Base-by-base conservation (phyloP, 1,140 invertebrate species). In the Zaprionus camerounensis region DNA sequence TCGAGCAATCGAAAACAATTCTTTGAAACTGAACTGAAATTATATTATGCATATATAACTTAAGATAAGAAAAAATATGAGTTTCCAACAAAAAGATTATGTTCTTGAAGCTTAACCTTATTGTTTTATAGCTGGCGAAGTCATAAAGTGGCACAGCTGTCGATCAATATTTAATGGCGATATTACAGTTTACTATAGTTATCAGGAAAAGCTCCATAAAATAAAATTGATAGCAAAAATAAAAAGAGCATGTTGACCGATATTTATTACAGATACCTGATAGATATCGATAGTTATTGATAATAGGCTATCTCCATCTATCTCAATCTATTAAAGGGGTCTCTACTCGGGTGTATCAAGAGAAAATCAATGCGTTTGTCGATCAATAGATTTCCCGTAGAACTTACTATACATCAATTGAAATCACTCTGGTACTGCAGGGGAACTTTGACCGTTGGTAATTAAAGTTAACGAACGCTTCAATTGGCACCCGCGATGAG, bases 391-490 rank as follows among this genome's bases (percentile, higher is more conserved):
- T 46, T 69, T 69, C 36, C 31, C 11, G 17, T 59, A 71, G 9
- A 58, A 61, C 63, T 28, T 70, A 46, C 41, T 46, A 46, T 46
- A 70, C 55, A 83, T 69, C 66, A 56, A 70, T 46, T 65, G 51
- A 17, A 26, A 38, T n/a, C 65, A 79, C 4, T 5, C 38, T 44
- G 38, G 5, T 44, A 15, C 38, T 44, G 15, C n/a, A 15, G 2
- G n/a, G n/a, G 41, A 80, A 75, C 85, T 90, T 90, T 90, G 72
- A 85, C 79, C 67, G 12, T 24, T 22, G 41, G 22, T 71, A 85
- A 90, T 90, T 90, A 63, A 90, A 81, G 57, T 90, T 90, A 90
- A 90, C 76, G 76, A 90, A 85, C 65, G 72, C 59, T 62, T 82
- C 78, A 90, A 90, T 90, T 90, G 78, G 31, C 34, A 71, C 49